These are phyloP conservation scores for Protonibea diacanthus DNA, from an alignment of 2,797 vertebrate genomes.

Conservation along the genomic window DNA sequence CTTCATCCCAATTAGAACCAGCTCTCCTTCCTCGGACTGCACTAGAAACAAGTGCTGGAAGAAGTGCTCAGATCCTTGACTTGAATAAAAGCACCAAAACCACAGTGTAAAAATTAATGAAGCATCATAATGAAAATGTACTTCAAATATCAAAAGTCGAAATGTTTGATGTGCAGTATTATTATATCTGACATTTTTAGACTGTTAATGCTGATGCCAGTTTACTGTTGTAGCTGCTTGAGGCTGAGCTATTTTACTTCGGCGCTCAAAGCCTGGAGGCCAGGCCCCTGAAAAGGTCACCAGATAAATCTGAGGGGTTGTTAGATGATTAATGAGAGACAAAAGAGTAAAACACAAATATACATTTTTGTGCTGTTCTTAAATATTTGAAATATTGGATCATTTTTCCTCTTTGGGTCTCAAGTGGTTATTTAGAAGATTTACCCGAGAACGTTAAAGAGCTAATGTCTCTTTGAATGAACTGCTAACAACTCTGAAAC, in stretches of 20 bases:
- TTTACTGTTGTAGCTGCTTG: not conserved
- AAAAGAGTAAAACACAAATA: not conserved
- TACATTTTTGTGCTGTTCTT: not conserved
- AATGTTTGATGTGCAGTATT: not conserved
- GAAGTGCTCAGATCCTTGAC: not conserved
- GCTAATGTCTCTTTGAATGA: not conserved
- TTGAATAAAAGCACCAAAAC: not conserved
- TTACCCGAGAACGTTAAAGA: not conserved
- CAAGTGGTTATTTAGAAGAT: not conserved
- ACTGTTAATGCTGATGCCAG: not conserved
- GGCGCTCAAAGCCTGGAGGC: not conserved
- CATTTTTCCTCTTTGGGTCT: not conserved
- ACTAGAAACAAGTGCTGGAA: slow-evolving; percentile 2
- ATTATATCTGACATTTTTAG: not conserved
- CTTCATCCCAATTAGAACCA: slow-evolving; percentile 77
- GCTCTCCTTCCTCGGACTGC: slow-evolving; percentile 54
- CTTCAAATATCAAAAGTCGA: not conserved
- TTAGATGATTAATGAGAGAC: not conserved
- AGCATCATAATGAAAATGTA: not conserved
- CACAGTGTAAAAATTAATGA: not conserved
- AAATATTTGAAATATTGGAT: not conserved
- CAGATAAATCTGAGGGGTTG: not conserved
- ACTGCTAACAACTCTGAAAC: not conserved
- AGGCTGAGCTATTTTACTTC: not conserved
- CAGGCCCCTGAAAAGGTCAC: not conserved